Base-by-base conservation (phyloP, 2,797 vertebrate genomes). In the Macropus fuliginosus region DNA sequence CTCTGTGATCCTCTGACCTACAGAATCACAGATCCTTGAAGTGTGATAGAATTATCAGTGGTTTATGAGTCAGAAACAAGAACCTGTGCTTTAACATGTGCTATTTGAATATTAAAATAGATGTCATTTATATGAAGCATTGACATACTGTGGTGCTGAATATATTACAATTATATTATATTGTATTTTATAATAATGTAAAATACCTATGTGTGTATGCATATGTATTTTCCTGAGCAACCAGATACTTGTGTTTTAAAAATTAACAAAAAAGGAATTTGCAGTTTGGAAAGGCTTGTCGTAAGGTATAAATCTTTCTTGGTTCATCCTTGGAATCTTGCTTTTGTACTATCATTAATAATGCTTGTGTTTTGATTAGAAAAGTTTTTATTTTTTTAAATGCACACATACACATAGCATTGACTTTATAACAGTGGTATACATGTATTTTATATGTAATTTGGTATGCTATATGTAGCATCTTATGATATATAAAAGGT, bases 61-160 rank as follows among this genome's bases (percentile, higher is more conserved):
- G 14, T 96, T 97, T 55, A 12, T 95, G 91, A 94, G 91, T 93
- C 92, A 92, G 81, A 95, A 96, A 90, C 14, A 91, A 92, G 56
- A 62, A 90, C 95, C 92, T 94, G 66, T 13, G 55, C 96, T 91
- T 94, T 40, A 87, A 50, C 40, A 16, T 93, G 1, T 91, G 95
- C 91, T 92, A 31, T 94, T 2, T 55, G 28, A 54, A 5, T 87
- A 54, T 62, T 57, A 90, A 52, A 56, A 94, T 87, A 62, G 24
- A 3, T 29, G 62, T 0, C 1, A 34, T 95, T 95, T 87, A 59
- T 28, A 13, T 91, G 91, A 93, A 92, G 27, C 91, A 92, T 90
- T 40, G 55, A 91, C 50, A 87, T 56, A 34, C 54, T 21, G 11
- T 0, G 10, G 74, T 87, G 74, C 21, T 50, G 21, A 50, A 87